phyloP scores from a whole-genome alignment of 2,888 invertebrate species.

The Diaphora mendica region DNA sequence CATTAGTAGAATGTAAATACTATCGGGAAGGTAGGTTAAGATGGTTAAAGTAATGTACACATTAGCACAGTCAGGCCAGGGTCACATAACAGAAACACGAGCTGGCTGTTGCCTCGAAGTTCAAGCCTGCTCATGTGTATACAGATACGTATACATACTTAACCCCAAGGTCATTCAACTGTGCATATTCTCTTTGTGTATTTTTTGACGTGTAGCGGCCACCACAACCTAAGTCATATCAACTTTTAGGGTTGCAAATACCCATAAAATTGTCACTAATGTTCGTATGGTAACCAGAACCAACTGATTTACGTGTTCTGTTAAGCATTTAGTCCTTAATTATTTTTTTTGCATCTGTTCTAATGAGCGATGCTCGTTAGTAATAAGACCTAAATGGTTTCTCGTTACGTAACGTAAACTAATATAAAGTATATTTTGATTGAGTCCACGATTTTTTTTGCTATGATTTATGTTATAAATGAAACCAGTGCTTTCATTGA shows the following conservation, averaged over 20 bases:
- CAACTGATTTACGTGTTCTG: too few species aligned
- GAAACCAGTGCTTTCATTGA: conserved; percentile 7
- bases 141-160: too few species aligned
- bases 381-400: conserved; percentile 27
- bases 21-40: background rate
- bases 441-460: conserved; percentile 25
- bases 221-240: too few species aligned
- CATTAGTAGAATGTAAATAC: background rate
- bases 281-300: too few species aligned
- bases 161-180: too few species aligned
- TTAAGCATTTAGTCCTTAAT: too few species aligned
- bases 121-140: background rate
- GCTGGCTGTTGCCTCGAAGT: background rate
- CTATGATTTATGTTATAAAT: conserved; percentile 36
- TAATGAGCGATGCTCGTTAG: conserved; percentile 20
- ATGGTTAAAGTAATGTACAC: background rate
- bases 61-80: background rate
- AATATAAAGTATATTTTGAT: conserved; percentile 35
- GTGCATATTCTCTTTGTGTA: too few species aligned
- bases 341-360: background rate
- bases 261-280: too few species aligned
- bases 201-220: too few species aligned
- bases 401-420: conserved; percentile 27
- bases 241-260: too few species aligned
- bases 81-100: background rate